A percentile compares a stretch with the other conserved stretches of the same genome.
These are phyloP conservation scores for Tenualosa thibaudeaui DNA, from an alignment of 2,797 vertebrate species.

Conservation along the genomic window DNA sequence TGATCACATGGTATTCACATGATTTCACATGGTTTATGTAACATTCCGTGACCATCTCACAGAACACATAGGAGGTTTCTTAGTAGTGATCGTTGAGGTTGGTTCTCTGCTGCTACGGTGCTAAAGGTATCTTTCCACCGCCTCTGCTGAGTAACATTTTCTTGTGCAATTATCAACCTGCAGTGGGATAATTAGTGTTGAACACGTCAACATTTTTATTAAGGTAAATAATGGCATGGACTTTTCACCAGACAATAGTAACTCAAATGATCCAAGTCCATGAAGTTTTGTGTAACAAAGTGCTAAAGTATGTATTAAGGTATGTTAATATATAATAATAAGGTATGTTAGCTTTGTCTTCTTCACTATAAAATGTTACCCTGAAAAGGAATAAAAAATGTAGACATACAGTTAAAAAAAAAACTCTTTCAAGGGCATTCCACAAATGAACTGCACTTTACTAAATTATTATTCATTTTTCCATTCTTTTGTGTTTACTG, in stretches of 20 bases:
- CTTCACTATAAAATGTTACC: background rate
- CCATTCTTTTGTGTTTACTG: background rate
- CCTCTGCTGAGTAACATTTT: background rate
- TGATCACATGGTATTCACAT: background rate
- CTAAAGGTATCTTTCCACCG: background rate
- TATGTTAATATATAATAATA: too few species aligned
- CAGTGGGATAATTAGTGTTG: too few species aligned
- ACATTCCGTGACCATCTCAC: background rate
- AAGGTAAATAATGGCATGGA: too few species aligned
- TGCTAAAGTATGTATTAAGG: too few species aligned
- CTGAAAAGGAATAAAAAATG: background rate
- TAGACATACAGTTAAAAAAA: too few species aligned
- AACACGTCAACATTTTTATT: too few species aligned
- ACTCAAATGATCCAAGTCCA: too few species aligned
- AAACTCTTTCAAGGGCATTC: background rate
- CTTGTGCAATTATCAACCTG: background rate
- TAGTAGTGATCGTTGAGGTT: background rate
- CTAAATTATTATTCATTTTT: background rate
- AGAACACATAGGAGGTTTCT: background rate
- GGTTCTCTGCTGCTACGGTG: background rate
- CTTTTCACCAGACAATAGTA: too few species aligned
- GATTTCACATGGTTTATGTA: constrained; percentile 9
- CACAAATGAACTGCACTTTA: background rate
- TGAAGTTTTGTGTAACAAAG: too few species aligned
- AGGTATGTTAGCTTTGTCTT: background rate